These are phyloP conservation scores for Limnephilus lunatus DNA, from an alignment of 2,888 invertebrate genomes.

Conservation along the genomic window DNA sequence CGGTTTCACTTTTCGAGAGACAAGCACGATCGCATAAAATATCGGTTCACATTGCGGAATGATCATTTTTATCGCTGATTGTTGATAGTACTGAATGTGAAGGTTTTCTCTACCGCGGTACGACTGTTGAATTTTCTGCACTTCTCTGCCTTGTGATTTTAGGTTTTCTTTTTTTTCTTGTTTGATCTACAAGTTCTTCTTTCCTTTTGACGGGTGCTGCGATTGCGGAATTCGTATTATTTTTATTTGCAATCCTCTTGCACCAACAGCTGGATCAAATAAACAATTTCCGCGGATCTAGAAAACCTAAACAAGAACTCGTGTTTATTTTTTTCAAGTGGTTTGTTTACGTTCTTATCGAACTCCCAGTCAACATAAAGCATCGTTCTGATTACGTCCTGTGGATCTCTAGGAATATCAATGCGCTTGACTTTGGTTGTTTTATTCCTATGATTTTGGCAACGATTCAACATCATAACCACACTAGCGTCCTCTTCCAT, in stretches of 20 bases:
- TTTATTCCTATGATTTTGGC: slow-evolving; percentile 45
- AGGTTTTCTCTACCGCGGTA: background rate
- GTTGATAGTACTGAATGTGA: background rate
- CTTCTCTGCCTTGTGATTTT: background rate
- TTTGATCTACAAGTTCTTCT: background rate
- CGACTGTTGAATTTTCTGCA: background rate
- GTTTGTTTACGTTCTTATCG: background rate
- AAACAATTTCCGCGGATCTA: background rate
- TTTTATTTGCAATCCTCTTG: background rate
- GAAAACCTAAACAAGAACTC: background rate
- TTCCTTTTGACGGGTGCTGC: background rate
- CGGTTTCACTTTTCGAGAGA: slow-evolving; percentile 40
- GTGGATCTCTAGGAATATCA: slow-evolving; percentile 10
- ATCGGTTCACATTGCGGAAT: background rate
- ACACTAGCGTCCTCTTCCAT: slow-evolving; percentile 38
- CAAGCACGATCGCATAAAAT: slow-evolving; percentile 22
- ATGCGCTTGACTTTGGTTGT: slow-evolving; percentile 53
- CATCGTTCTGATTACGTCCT: background rate
- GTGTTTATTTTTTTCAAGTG: background rate
- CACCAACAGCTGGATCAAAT: background rate
- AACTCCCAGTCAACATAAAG: background rate
- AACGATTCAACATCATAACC: slow-evolving; percentile 50
- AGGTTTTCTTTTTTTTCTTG: background rate
- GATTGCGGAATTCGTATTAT: background rate
- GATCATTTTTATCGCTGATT: background rate